These are phyloP conservation scores for Cyclura pinguis DNA, from an alignment of 2,797 vertebrate species.

Conservation along the genomic window DNA sequence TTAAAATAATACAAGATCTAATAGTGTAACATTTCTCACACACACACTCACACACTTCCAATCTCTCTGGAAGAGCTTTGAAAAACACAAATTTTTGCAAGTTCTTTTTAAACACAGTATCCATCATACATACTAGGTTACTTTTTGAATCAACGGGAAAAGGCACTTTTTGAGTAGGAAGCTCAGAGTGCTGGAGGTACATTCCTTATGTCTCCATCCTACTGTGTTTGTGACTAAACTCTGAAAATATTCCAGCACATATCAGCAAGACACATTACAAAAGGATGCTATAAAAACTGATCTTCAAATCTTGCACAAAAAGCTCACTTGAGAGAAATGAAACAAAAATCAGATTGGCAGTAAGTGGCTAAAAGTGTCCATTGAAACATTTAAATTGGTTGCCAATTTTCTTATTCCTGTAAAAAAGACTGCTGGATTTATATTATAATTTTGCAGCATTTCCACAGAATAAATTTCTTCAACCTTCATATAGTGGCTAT, in stretches of 20 bases:
- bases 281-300: constrained; percentile 12
- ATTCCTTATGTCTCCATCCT: constrained; percentile 7
- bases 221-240: constrained; percentile 16
- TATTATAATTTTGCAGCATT: background rate
- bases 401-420: background rate
- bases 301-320: constrained; percentile 10
- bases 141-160: constrained; percentile 9
- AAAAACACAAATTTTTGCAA: background rate
- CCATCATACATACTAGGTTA: background rate
- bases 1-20: background rate
- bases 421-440: too few relatives aligned
- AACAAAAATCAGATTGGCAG: background rate
- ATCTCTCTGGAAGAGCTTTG: background rate
- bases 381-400: background rate
- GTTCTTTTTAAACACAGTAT: background rate
- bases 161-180: background rate
- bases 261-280: constrained; percentile 8
- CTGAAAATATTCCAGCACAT: background rate
- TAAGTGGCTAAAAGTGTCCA: constrained; percentile 5
- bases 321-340: background rate
- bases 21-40: background rate
- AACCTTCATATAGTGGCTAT: background rate
- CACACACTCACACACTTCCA: too few relatives aligned
- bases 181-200: constrained; percentile 7
- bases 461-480: background rate